These are phyloP conservation scores for Drosophila navojoa DNA, from an alignment of 1,140 invertebrate species.

Conservation along the genomic window DNA sequence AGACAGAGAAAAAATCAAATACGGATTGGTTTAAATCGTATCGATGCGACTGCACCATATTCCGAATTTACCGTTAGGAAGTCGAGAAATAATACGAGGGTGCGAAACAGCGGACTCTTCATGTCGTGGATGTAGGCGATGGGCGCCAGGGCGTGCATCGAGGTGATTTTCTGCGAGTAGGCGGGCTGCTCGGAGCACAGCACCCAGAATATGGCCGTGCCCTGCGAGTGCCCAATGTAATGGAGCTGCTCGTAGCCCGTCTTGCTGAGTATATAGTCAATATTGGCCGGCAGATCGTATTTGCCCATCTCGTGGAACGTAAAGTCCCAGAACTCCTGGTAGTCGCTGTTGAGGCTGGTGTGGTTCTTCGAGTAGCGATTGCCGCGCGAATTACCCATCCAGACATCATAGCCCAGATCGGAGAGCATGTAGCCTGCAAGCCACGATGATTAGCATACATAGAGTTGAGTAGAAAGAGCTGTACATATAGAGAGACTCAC, in stretches of 20 bases:
- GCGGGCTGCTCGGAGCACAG: slow-evolving; percentile 86
- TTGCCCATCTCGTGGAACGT: slow-evolving; percentile 92
- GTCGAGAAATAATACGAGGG: slow-evolving; percentile 72
- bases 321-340: slow-evolving; percentile 90
- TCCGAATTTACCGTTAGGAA: slow-evolving; percentile 65
- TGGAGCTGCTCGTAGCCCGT: slow-evolving; percentile 87
- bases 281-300: slow-evolving; percentile 90
- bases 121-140: slow-evolving; percentile 87
- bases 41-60: slow-evolving; percentile 25
- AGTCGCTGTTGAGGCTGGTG: slow-evolving; percentile 85
- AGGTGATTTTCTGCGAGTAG: slow-evolving; percentile 87
- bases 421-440: slow-evolving; percentile 84
- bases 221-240: slow-evolving; percentile 89
- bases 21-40: slow-evolving; percentile 9
- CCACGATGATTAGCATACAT: background rate
- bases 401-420: slow-evolving; percentile 89
- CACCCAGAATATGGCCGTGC: slow-evolving; percentile 88
- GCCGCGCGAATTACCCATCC: slow-evolving; percentile 89
- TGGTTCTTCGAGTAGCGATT: slow-evolving; percentile 88
- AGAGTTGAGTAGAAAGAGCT: too few species aligned
- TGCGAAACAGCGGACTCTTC: slow-evolving; percentile 84
- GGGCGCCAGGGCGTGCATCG: slow-evolving; percentile 88
- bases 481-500: slow-evolving; percentile 27
- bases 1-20: slow-evolving; percentile 10
- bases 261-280: slow-evolving; percentile 88